Conservation (phyloP, 2,888 invertebrate species). For the Elysia crispata region DNA sequence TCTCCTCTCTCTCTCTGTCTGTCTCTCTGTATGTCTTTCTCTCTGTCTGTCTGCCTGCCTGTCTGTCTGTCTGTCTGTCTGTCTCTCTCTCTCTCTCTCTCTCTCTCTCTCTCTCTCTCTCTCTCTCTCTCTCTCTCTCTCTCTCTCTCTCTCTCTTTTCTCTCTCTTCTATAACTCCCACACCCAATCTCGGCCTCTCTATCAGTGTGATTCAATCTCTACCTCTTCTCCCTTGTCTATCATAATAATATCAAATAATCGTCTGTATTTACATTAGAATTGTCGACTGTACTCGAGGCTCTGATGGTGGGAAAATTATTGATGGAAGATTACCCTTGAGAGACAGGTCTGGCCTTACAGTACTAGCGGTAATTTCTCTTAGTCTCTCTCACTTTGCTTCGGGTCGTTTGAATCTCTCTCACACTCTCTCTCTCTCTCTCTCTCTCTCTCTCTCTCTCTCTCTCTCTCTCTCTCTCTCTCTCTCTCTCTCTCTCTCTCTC, state of each 20-base stretch:
- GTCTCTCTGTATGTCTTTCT: background rate
- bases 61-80: background rate
- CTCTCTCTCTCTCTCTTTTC: background rate
- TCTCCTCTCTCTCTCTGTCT: slow-evolving; percentile 6
- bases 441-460: background rate
- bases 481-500: background rate
- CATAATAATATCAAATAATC: too few relatives aligned
- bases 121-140: background rate
- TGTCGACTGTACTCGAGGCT: too few relatives aligned
- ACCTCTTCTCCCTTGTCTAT: too few relatives aligned
- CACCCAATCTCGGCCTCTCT: background rate
- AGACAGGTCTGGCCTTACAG: too few relatives aligned
- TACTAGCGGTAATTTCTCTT: too few relatives aligned
- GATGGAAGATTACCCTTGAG: too few relatives aligned
- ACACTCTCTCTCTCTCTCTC: background rate
- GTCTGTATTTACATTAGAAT: too few relatives aligned
- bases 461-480: background rate
- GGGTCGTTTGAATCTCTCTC: background rate
- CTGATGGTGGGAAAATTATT: too few relatives aligned
- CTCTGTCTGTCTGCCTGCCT: background rate
- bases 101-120: background rate
- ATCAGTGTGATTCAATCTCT: too few relatives aligned
- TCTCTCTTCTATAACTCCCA: background rate
- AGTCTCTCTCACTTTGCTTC: too few relatives aligned
- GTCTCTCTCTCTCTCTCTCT: background rate